Evolutionary conservation across 2,113 vertebrate species (phyloP), one percentile per base, ranked within the genome.

Genomic region (Stercorarius parasiticus): DNA sequence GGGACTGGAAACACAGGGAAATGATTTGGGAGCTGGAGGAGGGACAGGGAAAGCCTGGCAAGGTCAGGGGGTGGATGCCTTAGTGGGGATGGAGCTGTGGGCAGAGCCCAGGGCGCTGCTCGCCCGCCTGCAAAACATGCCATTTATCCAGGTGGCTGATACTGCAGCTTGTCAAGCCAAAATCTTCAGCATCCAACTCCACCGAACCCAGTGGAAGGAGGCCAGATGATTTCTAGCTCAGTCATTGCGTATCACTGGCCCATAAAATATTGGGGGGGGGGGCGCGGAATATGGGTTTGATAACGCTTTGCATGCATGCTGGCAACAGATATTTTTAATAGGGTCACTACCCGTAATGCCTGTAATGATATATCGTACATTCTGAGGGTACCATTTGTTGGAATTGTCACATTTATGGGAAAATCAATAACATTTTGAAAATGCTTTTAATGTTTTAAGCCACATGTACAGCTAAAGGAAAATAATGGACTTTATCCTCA

Each of bases 401-500:
- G 71, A 80, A 58, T 66, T 71, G 64, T 80, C 78, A 82, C 67
- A 36, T 86, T 91, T 88, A 90, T 90, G 66, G 40, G 65, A 80
- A 95, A 94, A 96, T 96, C 94, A 34, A 80, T 94, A 55, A 40
- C 27, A 6, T 47, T 81, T 72, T 67, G 59, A 78, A 87, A 82
- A 50, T 40, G 71, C 47, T 90, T 84, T 94, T 96, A 86, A 93
- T 90, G 91, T 91, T 95, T 91, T 58, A 84, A 8, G 23, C 66
- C 90, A 36, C 82, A 61, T 23, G 62, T 72, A 5, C 27, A 76
- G 82, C 73, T 93, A 40, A 95, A 82, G 67, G 78, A 55, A 96
- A 95, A 85, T 59, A 66, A 91, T 88, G 87, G 87, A 73, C 85
- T 93, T 93, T 50, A 52, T 91, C 79, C 62, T 95, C 93, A 74